A percentile compares a stretch with the other conserved stretches of the same genome.
Evolutionary conservation across 2,113 vertebrate genomes (phyloP).

Genomic region (Oriolus oriolus): DNA sequence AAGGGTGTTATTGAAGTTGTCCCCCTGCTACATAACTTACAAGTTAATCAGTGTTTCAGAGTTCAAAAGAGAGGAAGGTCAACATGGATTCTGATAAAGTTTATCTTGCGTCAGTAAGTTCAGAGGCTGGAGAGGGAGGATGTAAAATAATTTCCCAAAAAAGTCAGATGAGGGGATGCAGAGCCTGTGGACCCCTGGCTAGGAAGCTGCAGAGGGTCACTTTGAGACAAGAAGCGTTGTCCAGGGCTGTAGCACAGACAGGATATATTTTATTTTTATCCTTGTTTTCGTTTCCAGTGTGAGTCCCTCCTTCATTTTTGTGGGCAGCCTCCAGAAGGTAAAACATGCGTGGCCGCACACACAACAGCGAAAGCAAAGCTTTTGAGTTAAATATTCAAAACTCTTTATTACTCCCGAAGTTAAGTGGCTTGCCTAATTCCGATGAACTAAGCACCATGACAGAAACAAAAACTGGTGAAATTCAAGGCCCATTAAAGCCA

Average conservation of each 20-base stretch:
- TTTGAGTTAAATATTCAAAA: slow-evolving; percentile 27
- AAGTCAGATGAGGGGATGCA: background rate
- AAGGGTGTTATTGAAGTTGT: background rate
- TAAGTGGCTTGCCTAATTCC: slow-evolving; percentile 16
- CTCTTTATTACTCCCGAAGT: background rate
- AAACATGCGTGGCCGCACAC: background rate
- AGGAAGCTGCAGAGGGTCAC: background rate
- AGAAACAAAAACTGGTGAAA: slow-evolving; percentile 7
- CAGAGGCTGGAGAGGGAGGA: background rate
- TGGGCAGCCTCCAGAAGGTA: background rate
- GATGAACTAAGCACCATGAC: background rate
- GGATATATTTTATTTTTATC: background rate
- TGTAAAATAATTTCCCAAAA: background rate
- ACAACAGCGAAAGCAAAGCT: background rate
- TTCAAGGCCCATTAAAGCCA: slow-evolving; percentile 37
- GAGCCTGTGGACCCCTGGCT: background rate
- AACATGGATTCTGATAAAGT: slow-evolving; percentile 20
- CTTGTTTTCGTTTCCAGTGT: background rate
- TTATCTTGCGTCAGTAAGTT: background rate
- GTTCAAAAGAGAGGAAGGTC: slow-evolving; percentile 47
- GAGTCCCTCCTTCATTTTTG: background rate
- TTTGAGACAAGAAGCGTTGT: background rate
- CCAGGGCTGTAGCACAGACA: background rate
- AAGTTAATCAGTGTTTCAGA: slow-evolving; percentile 38
- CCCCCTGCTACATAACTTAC: background rate